Evolutionary conservation across 2,113 vertebrate species (phyloP).

Genomic region (Brachypteracias leptosomus): DNA sequence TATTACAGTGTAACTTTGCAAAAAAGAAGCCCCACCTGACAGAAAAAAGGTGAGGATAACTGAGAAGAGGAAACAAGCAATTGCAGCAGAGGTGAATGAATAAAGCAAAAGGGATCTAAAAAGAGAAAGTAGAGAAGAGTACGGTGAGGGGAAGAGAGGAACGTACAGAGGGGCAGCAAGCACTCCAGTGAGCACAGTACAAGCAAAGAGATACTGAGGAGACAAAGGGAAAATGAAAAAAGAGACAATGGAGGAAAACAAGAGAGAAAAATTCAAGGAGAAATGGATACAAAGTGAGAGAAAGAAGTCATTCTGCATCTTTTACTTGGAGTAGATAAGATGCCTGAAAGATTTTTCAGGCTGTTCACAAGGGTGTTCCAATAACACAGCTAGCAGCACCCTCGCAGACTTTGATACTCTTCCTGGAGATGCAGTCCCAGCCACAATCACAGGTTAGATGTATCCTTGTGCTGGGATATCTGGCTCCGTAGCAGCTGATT

Average conservation of each 20-base stretch:
- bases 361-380: neutral
- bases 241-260: fast-evolving
- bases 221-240: neutral
- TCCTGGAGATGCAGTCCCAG: neutral
- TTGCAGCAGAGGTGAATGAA: neutral
- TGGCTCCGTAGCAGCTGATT: neutral
- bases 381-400: neutral
- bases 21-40: neutral
- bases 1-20: neutral
- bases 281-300: neutral
- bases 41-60: neutral
- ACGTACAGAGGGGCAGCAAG: neutral
- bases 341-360: neutral
- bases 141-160: neutral
- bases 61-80: neutral
- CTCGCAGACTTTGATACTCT: fast-evolving
- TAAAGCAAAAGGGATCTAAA: neutral
- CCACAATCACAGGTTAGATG: fast-evolving
- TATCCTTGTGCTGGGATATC: neutral
- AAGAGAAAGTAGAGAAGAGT: neutral
- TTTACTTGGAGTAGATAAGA: neutral
- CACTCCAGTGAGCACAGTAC: neutral
- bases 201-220: neutral
- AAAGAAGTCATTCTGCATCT: neutral
- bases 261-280: neutral